Conservation (phyloP, 2,888 invertebrate genomes). For the Trissolcus brochymenae region DNA sequence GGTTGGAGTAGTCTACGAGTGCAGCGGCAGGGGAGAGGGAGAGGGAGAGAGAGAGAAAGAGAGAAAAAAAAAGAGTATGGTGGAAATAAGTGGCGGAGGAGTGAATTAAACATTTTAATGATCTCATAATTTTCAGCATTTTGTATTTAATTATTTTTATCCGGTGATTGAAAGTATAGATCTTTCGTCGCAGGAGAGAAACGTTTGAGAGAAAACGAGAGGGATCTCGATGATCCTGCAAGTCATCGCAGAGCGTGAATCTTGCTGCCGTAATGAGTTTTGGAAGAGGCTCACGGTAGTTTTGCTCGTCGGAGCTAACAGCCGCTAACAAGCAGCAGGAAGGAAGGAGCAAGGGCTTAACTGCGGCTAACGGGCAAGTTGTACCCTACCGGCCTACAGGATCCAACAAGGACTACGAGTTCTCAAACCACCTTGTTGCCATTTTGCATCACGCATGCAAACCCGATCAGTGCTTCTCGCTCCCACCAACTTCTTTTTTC, state of each 20-base stretch:
- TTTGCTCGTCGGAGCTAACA: conserved; percentile 59
- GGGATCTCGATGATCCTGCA: conserved; percentile 13
- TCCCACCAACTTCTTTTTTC: conserved; percentile 1
- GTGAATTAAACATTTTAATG: too few species aligned
- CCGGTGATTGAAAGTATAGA: too few species aligned
- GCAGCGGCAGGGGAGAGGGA: too few species aligned
- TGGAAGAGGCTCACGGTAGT: conserved; percentile 52
- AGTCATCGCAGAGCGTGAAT: conserved; percentile 35
- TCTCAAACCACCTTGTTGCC: conserved; percentile 55
- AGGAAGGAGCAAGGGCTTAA: conserved; percentile 53
- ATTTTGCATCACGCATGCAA: conserved; percentile 57
- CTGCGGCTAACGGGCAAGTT: conserved; percentile 55
- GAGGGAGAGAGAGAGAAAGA: too few species aligned
- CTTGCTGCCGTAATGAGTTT: conserved; percentile 47
- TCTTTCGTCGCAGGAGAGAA: not conserved
- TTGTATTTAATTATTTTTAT: too few species aligned
- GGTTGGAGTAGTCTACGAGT: conserved; percentile 6
- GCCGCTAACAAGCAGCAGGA: conserved; percentile 66
- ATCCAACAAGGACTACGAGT: conserved; percentile 58
- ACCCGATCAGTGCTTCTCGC: conserved; percentile 17
- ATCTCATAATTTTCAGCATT: too few species aligned
- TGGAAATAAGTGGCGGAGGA: too few species aligned
- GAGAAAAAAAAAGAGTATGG: too few species aligned
- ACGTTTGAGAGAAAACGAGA: not conserved
- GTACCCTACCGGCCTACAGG: conserved; percentile 57